Conservation (phyloP, 2,797 vertebrate species). For the Enteromius trimaculatus region DNA sequence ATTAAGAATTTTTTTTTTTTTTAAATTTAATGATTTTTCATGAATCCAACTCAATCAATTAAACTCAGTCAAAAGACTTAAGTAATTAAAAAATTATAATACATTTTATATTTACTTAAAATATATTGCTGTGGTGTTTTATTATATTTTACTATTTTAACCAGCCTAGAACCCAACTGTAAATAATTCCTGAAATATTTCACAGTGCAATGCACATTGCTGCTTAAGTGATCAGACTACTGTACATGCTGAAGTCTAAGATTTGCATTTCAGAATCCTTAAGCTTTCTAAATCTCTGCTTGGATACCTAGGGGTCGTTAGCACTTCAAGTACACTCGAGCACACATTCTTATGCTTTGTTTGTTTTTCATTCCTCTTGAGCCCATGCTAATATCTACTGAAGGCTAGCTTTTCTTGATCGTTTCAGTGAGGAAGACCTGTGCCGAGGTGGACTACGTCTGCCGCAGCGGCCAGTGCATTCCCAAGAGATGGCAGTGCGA, state of each 20-base stretch:
- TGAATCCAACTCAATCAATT: no score
- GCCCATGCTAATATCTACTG: neutral
- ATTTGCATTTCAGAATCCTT: neutral
- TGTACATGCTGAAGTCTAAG: neutral
- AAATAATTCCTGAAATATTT: neutral
- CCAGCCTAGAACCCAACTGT: neutral
- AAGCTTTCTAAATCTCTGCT: neutral
- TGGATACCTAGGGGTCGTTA: neutral
- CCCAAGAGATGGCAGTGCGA: conserved; percentile 96
- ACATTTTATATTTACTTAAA: no score
- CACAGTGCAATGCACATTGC: neutral
- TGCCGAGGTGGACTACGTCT: conserved; percentile 87
- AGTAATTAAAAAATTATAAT: no score
- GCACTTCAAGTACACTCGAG: neutral
- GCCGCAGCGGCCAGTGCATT: conserved; percentile 91
- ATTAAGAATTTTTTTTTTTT: no score
- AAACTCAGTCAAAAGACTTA: no score
- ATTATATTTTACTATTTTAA: neutral
- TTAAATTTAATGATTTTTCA: no score
- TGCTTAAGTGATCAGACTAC: neutral
- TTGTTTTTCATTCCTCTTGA: neutral
- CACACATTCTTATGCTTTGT: neutral
- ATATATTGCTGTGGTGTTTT: no score
- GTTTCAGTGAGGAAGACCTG: conserved; percentile 91
- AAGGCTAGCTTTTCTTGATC: neutral